Evolutionary conservation across 53 echinoderm and acorn worm species (phyloP).

Genomic region (Hippasteria phrygiana): DNA sequence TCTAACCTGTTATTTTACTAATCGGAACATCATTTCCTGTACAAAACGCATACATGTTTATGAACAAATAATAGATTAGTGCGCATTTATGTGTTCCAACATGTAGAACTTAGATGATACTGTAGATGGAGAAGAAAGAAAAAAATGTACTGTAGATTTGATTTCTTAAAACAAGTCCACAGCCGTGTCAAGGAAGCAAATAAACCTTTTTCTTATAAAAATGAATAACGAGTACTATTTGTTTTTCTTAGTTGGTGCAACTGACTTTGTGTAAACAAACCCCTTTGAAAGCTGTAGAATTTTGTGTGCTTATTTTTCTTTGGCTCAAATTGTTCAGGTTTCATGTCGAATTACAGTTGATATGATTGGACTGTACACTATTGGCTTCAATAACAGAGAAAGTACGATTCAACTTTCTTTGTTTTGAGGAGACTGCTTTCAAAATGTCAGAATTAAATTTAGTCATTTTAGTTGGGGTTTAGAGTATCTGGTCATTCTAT

Average conservation of each 20-base stretch:
- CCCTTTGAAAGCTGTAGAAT: neutral
- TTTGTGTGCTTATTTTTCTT: too few species aligned
- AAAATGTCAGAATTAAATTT: too few species aligned
- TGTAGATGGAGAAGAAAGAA: neutral
- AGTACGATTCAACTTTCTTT: too few species aligned
- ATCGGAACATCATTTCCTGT: neutral
- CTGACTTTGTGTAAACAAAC: too few species aligned
- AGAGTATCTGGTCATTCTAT: too few species aligned
- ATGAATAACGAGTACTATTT: neutral
- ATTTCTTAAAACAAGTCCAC: conserved; percentile 7
- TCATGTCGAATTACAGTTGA: too few species aligned
- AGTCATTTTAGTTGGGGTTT: too few species aligned
- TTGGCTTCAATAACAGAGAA: too few species aligned
- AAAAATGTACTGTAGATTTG: conserved; percentile 36
- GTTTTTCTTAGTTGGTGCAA: neutral
- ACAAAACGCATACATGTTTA: neutral
- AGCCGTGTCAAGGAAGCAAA: conserved; percentile 46
- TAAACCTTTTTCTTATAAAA: conserved; percentile 54
- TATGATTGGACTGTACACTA: too few species aligned
- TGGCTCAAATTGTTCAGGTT: too few species aligned
- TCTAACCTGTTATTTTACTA: neutral
- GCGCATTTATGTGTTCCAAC: neutral
- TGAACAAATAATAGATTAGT: neutral
- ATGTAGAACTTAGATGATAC: neutral
- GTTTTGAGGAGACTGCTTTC: too few species aligned